Conservation (phyloP, 2,113 vertebrate species). For the Rynchops niger region DNA sequence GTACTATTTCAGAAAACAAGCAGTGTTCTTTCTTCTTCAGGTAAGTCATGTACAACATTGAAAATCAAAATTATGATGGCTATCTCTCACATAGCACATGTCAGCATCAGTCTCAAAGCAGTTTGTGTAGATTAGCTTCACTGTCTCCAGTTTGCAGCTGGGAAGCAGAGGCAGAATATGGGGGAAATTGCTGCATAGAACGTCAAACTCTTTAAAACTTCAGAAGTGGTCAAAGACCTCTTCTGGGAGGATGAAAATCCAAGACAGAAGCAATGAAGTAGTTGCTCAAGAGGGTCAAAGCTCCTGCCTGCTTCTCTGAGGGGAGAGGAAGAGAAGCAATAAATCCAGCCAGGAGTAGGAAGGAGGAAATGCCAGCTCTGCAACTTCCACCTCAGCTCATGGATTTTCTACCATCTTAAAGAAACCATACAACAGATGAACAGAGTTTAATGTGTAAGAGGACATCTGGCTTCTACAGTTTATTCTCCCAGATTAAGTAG, state of each 20-base stretch:
- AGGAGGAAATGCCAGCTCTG: background rate
- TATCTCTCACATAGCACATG: background rate
- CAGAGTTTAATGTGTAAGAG: background rate
- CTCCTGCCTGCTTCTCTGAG: background rate
- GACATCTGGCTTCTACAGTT: background rate
- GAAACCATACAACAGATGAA: background rate
- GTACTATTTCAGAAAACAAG: background rate
- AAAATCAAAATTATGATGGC: background rate
- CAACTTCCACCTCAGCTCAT: background rate
- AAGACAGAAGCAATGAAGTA: background rate
- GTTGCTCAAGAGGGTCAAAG: background rate
- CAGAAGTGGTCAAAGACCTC: background rate
- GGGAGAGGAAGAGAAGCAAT: background rate
- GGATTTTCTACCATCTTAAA: background rate
- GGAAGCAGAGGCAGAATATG: background rate
- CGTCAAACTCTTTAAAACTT: background rate
- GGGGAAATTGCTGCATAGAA: background rate
- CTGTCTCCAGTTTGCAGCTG: background rate
- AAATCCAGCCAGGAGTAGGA: rapidly evolving
- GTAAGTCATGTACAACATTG: background rate
- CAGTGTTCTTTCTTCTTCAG: background rate
- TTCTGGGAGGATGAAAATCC: background rate
- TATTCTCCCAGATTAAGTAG: background rate
- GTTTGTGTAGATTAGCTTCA: background rate
- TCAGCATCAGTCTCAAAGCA: background rate